Evolutionary conservation across 2,888 invertebrate species (phyloP).

Genomic region (Hemistola chrysoprasaria): DNA sequence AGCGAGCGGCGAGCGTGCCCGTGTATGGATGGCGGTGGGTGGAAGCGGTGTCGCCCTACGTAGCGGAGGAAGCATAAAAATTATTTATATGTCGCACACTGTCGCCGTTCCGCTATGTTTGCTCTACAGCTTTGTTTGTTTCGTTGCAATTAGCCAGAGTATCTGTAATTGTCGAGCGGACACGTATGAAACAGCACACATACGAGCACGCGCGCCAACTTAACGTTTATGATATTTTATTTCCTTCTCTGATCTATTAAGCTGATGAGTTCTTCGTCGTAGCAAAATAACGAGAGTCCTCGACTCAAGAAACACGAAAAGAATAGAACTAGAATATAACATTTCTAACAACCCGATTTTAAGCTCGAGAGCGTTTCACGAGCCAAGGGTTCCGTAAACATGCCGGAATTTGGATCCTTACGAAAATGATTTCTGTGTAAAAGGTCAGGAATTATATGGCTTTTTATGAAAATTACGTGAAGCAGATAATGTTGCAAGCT

Average conservation of each 20-base stretch:
- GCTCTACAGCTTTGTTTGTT: constrained; percentile 25
- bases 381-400: constrained; percentile 29
- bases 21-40: constrained; percentile 27
- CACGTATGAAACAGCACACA: too few species aligned
- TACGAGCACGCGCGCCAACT: too few species aligned
- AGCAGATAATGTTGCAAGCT: constrained; percentile 20
- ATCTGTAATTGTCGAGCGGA: constrained; percentile 1
- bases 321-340: constrained; percentile 18
- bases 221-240: neutral
- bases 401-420: constrained; percentile 22
- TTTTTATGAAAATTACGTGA: constrained; percentile 22
- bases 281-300: constrained; percentile 4
- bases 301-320: constrained; percentile 4
- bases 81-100: constrained; percentile 48
- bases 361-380: constrained; percentile 24
- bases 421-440: constrained; percentile 23
- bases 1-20: constrained; percentile 27
- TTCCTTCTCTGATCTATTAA: constrained; percentile 8
- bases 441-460: constrained; percentile 27
- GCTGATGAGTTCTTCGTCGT: constrained; percentile 6
- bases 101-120: constrained; percentile 24
- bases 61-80: constrained; percentile 50
- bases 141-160: constrained; percentile 19
- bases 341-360: constrained; percentile 27
- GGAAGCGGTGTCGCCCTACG: constrained; percentile 5